Evolutionary conservation across 2,888 invertebrate species (phyloP).

Genomic region (Hermaeophaga mercurialis): DNA sequence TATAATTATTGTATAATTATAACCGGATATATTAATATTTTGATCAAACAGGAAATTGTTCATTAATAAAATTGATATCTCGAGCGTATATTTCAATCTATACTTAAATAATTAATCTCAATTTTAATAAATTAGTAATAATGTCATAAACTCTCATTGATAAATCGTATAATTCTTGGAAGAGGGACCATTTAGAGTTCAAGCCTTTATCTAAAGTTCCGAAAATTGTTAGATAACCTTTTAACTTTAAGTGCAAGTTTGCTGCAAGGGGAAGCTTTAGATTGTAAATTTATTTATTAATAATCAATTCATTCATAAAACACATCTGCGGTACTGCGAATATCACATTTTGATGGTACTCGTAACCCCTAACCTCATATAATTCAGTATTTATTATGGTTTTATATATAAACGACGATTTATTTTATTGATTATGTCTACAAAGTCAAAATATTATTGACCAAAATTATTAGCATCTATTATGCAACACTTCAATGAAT

Average conservation of each 20-base stretch:
- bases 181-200: constrained; percentile 6
- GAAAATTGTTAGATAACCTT: constrained; percentile 10
- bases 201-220: constrained; percentile 9
- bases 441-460: too few relatives aligned
- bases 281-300: constrained; percentile 9
- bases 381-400: too few relatives aligned
- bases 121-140: constrained; percentile 26
- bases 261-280: constrained; percentile 7
- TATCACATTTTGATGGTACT: constrained; percentile 14
- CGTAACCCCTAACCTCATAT: too few relatives aligned
- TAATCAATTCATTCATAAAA: constrained; percentile 13
- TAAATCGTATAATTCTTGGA: constrained; percentile 10
- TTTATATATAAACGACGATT: too few relatives aligned
- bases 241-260: constrained; percentile 3
- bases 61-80: constrained; percentile 34
- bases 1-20: constrained; percentile 17
- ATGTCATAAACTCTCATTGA: constrained; percentile 21
- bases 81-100: constrained; percentile 16
- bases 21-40: constrained; percentile 38
- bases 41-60: constrained; percentile 43
- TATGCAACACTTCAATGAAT: too few relatives aligned
- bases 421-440: too few relatives aligned
- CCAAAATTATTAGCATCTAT: too few relatives aligned
- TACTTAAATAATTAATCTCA: constrained; percentile 25
- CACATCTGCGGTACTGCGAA: constrained; percentile 7